These are phyloP conservation scores for Synaphobranchus kaupii DNA, from an alignment of 2,797 vertebrate species.

Conservation along the genomic window DNA sequence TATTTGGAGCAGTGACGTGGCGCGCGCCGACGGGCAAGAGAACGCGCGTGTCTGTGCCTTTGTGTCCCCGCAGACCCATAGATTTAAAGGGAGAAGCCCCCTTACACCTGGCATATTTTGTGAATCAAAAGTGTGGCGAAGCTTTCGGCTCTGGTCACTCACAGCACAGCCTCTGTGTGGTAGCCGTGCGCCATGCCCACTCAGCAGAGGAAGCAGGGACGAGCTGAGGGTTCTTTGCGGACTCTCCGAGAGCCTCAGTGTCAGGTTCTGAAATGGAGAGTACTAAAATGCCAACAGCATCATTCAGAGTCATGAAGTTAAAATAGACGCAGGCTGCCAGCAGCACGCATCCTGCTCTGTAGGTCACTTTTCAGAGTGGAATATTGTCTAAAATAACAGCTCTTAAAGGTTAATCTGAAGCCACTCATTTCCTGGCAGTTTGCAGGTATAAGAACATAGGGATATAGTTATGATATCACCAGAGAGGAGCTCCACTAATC, in stretches of 20 bases:
- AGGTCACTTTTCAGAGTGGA: constrained; percentile 15
- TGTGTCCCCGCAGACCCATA: constrained; percentile 66
- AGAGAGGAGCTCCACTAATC: background rate
- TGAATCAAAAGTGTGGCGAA: constrained; percentile 52
- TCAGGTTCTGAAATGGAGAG: constrained; percentile 1
- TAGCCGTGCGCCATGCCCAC: background rate
- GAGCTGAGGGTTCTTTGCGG: constrained; percentile 5
- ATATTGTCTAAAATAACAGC: constrained; percentile 21
- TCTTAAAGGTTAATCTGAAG: constrained; percentile 10
- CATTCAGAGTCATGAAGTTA: constrained; percentile 12
- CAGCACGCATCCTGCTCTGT: background rate
- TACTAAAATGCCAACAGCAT: constrained; percentile 17
- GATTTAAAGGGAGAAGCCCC: constrained; percentile 60
- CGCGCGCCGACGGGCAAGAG: background rate
- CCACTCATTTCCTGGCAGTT: background rate
- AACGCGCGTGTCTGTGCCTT: constrained; percentile 33
- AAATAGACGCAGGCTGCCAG: background rate
- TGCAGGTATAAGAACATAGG: background rate
- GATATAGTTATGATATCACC: background rate
- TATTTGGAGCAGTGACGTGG: background rate
- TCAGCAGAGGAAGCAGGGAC: background rate
- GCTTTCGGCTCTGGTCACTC: constrained; percentile 67
- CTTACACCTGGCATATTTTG: constrained; percentile 47
- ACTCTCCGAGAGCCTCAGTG: background rate
- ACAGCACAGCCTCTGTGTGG: background rate